Percentiles rank a stretch among this genome's conserved stretches.
phyloP scores from a whole-genome alignment of 2,888 invertebrate genomes.

The Stenolophus ochropezus region DNA sequence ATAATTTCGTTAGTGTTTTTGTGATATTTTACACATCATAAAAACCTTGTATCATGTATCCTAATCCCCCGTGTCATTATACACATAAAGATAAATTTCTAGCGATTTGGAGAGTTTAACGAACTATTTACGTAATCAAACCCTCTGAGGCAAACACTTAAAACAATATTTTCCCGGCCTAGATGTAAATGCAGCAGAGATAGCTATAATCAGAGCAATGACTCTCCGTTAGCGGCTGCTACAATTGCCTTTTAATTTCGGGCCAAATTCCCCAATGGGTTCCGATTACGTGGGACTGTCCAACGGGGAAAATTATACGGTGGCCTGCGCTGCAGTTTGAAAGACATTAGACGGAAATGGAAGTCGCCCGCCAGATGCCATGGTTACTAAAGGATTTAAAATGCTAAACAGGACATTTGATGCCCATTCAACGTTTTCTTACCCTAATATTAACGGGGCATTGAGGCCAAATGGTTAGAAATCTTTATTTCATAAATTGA shows the following conservation, averaged over 20 bases:
- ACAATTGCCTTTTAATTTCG: slow-evolving; percentile 59
- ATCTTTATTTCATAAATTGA: too few species aligned
- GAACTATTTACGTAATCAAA: slow-evolving; percentile 38
- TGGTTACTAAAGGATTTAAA: not conserved
- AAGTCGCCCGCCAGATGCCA: not conserved
- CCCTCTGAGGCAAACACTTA: slow-evolving; percentile 39
- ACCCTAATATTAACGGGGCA: too few species aligned
- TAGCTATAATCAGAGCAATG: slow-evolving; percentile 50
- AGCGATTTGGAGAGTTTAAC: slow-evolving; percentile 20
- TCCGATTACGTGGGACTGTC: slow-evolving; percentile 36
- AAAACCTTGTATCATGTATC: not conserved
- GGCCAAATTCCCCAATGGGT: slow-evolving; percentile 45
- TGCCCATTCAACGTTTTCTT: not conserved
- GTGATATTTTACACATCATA: not conserved
- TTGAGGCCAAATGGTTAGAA: too few species aligned
- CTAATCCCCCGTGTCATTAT: slow-evolving; percentile 19
- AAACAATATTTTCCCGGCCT: slow-evolving; percentile 35
- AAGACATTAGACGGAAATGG: slow-evolving; percentile 50
- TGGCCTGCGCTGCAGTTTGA: slow-evolving; percentile 19
- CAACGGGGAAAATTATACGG: slow-evolving; percentile 43
- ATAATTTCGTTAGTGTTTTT: slow-evolving; percentile 9
- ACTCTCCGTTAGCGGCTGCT: slow-evolving; percentile 31
- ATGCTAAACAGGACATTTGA: not conserved
- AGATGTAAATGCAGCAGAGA: slow-evolving; percentile 31
- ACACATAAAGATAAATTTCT: not conserved